Conservation (phyloP, 1,140 invertebrate species). For the Halyomorpha halys region DNA sequence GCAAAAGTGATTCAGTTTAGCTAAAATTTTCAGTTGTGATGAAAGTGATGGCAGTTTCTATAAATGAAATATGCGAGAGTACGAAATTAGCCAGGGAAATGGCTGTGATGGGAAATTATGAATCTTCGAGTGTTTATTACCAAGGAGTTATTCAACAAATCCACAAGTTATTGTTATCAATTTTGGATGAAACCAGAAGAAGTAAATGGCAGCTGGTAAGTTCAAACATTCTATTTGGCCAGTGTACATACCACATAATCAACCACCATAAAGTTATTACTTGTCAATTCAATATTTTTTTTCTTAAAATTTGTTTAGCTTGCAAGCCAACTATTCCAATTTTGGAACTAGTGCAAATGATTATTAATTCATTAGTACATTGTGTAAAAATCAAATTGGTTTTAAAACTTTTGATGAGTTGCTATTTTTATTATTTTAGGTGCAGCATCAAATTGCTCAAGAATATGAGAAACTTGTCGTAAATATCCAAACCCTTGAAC, state of each 20-base stretch:
- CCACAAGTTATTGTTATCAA: conserved; percentile 67
- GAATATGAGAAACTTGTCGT: conserved; percentile 89
- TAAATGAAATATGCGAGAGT: conserved; percentile 84
- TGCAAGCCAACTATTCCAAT: no score
- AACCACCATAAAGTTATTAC: no score
- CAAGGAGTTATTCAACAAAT: conserved; percentile 87
- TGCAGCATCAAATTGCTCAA: conserved; percentile 76
- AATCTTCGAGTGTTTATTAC: conserved; percentile 88
- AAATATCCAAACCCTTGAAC: conserved; percentile 54
- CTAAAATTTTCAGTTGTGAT: conserved; percentile 32
- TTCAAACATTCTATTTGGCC: neutral
- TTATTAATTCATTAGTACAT: no score
- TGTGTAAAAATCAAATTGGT: no score
- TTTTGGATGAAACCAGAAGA: conserved; percentile 67
- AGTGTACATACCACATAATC: neutral
- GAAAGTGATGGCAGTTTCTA: conserved; percentile 60
- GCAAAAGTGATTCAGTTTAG: conserved; percentile 8
- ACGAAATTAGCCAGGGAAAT: conserved; percentile 87
- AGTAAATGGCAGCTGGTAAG: conserved; percentile 80
- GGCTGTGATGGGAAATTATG: conserved; percentile 90
- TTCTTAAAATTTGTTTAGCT: no score
- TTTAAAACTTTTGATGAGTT: no score
- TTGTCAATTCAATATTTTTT: no score
- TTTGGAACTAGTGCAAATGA: neutral
- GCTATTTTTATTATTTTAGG: conserved; percentile 42